Base-by-base conservation (phyloP, 2,113 vertebrate genomes). In the Serilophus lunatus region DNA sequence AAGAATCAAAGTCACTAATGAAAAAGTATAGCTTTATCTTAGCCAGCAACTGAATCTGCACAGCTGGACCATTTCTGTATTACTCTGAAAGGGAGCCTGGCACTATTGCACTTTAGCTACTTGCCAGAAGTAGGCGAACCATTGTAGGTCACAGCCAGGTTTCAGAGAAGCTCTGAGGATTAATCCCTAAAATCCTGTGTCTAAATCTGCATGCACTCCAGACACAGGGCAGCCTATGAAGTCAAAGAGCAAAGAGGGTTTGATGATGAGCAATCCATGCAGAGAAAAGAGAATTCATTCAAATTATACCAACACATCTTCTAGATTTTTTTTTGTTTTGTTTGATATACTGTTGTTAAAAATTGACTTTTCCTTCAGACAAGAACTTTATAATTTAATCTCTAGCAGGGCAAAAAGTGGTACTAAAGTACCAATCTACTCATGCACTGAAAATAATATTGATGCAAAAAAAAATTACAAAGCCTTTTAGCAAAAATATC, bases 41-140 rank as follows among this genome's bases (percentile, higher is more conserved):
- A 49, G 49, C 36, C 53, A 88, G 56, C 40, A 92, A 45, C 24
- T 10, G 4, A 64, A 49, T 69, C 31, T 82, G 61, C 65, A 45
- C n/a, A 78, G 40, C 49, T 93, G 28, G 85, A 63, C 22, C 5
- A 89, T 82, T 78, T 83, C 60, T 66, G 11, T 33, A 2, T 38
- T 60, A 53, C 28, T 57, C 36, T 53, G 40, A 53, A 86, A 78
- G 40, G 65, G 35, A 75, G 12, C 47, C 88, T 90, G 90, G n/a
- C 86, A 86, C 77, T 88, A 50, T 6, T 76, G 92, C 95, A 93
- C 92, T 96, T 93, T 88, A 94, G 36, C 82, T 88, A 59, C 94
- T 90, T 47, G 26, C 57, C 72, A 69, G 90, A 92, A 64, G 82
- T 86, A 77, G 68, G 49, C 33, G 70, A 61, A 72, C 15, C 75